These are phyloP conservation scores for Dolichallabes microphthalmus DNA, from an alignment of 2,113 vertebrate species.

Conservation along the genomic window DNA sequence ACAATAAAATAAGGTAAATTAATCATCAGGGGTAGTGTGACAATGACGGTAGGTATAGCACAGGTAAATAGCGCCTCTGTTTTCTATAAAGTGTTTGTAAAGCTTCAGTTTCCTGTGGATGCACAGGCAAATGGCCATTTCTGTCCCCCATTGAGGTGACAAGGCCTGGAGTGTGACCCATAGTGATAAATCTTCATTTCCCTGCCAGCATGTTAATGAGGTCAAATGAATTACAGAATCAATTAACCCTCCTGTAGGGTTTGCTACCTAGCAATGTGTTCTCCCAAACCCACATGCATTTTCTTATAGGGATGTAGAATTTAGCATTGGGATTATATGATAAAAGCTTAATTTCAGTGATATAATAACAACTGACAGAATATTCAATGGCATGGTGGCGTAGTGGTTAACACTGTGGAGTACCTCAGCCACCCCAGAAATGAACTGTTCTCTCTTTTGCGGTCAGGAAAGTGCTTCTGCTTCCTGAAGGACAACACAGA, in stretches of 20 bases:
- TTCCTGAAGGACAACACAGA: too few species aligned
- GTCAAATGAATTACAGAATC: slow-evolving; percentile 69
- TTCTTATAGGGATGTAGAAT: neutral
- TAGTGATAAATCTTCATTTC: slow-evolving; percentile 49
- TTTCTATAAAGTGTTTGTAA: slow-evolving; percentile 14
- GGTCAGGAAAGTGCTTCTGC: too few species aligned
- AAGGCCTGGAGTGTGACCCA: slow-evolving; percentile 57
- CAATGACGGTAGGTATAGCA: neutral
- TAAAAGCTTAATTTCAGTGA: neutral
- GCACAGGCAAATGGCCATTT: slow-evolving; percentile 20
- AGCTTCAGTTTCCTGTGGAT: slow-evolving; percentile 34
- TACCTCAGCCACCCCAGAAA: too few species aligned
- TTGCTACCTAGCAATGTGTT: neutral
- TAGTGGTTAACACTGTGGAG: too few species aligned
- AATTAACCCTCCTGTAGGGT: slow-evolving; percentile 50
- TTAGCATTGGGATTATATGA: neutral
- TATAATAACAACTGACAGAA: neutral
- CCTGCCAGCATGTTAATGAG: slow-evolving; percentile 68
- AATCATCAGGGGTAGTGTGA: neutral
- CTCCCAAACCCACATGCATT: neutral
- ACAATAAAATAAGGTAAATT: neutral
- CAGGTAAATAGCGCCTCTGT: neutral
- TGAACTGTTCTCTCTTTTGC: too few species aligned
- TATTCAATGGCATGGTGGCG: too few species aligned
- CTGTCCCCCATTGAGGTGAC: slow-evolving; percentile 48